Conservation (phyloP, 1,140 invertebrate genomes). For the Melitaea cinxia region DNA sequence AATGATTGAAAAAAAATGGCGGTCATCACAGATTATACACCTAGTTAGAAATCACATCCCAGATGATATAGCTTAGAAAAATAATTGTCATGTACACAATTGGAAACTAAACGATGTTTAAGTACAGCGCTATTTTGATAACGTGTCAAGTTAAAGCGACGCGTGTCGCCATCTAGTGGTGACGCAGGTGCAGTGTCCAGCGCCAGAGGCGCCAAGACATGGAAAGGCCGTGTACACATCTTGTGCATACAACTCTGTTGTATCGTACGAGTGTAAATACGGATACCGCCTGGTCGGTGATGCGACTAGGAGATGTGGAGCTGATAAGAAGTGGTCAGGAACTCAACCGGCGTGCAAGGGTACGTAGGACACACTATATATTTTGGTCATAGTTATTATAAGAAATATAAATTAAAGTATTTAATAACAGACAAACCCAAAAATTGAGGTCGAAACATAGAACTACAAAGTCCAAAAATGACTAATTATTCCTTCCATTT, state of each 20-base stretch:
- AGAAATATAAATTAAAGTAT: not conserved
- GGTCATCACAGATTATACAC: no score
- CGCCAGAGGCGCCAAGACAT: slow-evolving; percentile 93
- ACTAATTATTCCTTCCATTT: no score
- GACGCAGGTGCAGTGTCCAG: slow-evolving; percentile 93
- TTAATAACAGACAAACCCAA: no score
- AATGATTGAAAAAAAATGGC: no score
- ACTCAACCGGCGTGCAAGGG: slow-evolving; percentile 93
- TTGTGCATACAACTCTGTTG: slow-evolving; percentile 96
- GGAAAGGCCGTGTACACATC: slow-evolving; percentile 95
- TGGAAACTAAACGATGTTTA: not conserved
- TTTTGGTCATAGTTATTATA: no score
- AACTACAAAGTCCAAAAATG: no score
- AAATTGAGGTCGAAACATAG: no score
- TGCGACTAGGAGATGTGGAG: slow-evolving; percentile 92
- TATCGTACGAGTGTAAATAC: slow-evolving; percentile 96
- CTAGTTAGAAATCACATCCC: no score
- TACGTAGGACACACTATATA: no score
- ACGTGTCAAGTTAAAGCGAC: slow-evolving; percentile 66
- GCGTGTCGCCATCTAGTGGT: slow-evolving; percentile 84
- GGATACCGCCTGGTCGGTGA: slow-evolving; percentile 95
- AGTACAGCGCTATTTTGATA: slow-evolving; percentile 1
- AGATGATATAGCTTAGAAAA: no score
- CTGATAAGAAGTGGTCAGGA: slow-evolving; percentile 96
- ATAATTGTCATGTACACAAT: not conserved